These are phyloP conservation scores for Alviniconcha strummeri DNA, from an alignment of 2,888 invertebrate species.

Conservation along the genomic window DNA sequence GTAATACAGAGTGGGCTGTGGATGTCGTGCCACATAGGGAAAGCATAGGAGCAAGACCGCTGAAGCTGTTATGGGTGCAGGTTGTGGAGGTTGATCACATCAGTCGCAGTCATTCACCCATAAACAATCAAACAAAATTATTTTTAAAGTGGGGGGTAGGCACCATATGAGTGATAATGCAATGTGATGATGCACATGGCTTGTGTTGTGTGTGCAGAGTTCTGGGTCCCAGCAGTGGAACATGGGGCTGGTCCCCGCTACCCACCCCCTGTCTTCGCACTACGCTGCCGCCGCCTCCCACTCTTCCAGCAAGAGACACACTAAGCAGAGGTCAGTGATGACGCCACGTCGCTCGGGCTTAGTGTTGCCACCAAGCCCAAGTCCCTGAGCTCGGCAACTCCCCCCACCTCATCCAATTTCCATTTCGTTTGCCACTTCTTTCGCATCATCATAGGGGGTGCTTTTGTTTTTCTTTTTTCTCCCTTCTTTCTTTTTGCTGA, in stretches of 20 bases:
- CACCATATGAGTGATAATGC: not conserved
- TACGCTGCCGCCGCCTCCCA: conserved; percentile 42
- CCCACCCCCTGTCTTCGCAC: conserved; percentile 57
- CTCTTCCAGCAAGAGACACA: conserved; percentile 59
- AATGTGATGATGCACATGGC: conserved; percentile 9
- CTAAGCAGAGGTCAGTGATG: conserved; percentile 63
- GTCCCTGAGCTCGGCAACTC: not conserved
- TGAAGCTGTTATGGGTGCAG: too few relatives aligned
- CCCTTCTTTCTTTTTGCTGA: too few relatives aligned
- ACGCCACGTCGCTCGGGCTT: not conserved
- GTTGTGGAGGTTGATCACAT: too few relatives aligned
- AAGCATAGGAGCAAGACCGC: too few relatives aligned
- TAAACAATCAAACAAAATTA: too few relatives aligned
- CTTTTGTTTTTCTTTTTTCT: not conserved
- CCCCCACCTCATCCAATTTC: not conserved
- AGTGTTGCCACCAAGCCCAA: too few relatives aligned
- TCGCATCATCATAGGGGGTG: not conserved
- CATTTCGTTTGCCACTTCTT: too few relatives aligned
- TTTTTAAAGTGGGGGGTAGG: conserved; percentile 37
- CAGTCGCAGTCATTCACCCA: too few relatives aligned
- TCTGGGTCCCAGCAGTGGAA: conserved; percentile 67
- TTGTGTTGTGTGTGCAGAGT: conserved; percentile 45
- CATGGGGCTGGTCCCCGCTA: conserved; percentile 64
- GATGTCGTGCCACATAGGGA: too few relatives aligned
- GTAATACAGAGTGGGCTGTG: too few relatives aligned